Base-by-base conservation (phyloP, 1,140 invertebrate species). In the Apis florea region DNA sequence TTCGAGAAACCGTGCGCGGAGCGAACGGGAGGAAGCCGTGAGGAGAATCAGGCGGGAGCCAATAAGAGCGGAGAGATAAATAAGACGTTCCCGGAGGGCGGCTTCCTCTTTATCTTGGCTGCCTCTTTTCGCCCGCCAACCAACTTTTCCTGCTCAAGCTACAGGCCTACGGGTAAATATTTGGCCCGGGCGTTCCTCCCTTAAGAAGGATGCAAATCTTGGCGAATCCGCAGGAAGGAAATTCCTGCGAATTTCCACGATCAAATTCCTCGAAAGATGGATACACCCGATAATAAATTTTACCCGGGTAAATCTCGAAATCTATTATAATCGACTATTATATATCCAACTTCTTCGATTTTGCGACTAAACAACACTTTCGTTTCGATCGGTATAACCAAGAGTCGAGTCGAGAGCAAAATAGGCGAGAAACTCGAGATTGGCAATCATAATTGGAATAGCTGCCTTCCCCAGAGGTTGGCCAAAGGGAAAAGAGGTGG, bases 361-460 rank as follows among this genome's bases (percentile, higher is more conserved):
- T 6, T 40, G 31, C 31, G 31, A 40, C 0, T 6, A 40, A 40
- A 40, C 31, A 40, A 40, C 31, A 5, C 3, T 40, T 40, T 40
- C 31, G 31, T 40, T 40, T 40, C 31, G 31, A 31, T 0, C n/a
- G n/a, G n/a, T n/a, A n/a, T n/a, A 61, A 47, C 24, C 67, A 24
- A 53, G 68, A 61, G 19, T 31, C 2, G 31, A 49, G 47, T 6
- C 49, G 17, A 63, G 61, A 63, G 24, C 70, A 63, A 79, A 6
- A 6, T n/a, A 31, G 1, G 31, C 31, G 31, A 31, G 31, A 31
- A 31, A 40, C 31, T 40, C 31, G 31, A 40, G 78, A 84, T 76
- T 79, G 83, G 78, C 78, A 84, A 84, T 85, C 82, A 86, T 86
- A 86, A 86, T 86, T 86, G 83, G 83, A 86, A 86, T 78, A 86